These are phyloP conservation scores for Colinus virginianus DNA, from an alignment of 2,113 vertebrate species.

Conservation along the genomic window DNA sequence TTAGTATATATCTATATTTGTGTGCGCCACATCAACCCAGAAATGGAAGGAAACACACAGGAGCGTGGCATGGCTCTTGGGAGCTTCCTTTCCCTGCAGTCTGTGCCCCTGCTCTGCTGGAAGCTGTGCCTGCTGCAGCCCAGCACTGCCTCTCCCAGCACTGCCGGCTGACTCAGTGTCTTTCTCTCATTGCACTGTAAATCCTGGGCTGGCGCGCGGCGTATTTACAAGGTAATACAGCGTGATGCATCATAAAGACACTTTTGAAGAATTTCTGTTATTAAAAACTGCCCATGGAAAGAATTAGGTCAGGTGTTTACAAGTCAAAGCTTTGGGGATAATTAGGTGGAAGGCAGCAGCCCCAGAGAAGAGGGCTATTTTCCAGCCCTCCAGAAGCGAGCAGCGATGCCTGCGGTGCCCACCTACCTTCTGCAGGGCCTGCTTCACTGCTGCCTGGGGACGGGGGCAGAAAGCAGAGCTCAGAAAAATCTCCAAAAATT, in stretches of 20 bases:
- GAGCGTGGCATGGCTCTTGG: fast-evolving
- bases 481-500: conserved; percentile 38
- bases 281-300: conserved; percentile 75
- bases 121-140: not conserved
- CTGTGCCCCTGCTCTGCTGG: not conserved
- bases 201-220: not conserved
- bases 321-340: conserved; percentile 69
- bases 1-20: not conserved
- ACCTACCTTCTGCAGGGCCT: conserved; percentile 42
- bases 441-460: not conserved
- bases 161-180: conserved; percentile 54
- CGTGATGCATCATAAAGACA: conserved; percentile 75
- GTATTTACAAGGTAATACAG: conserved; percentile 62
- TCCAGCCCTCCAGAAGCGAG: conserved; percentile 60
- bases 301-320: conserved; percentile 77
- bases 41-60: not conserved
- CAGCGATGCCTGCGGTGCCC: not conserved
- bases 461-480: conserved; percentile 28
- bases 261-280: conserved; percentile 74
- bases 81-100: not conserved
- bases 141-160: not conserved
- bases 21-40: not conserved
- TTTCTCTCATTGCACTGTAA: conserved; percentile 6
- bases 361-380: conserved; percentile 45
- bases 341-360: conserved; percentile 70